Evolutionary conservation across 2,888 invertebrate species (phyloP), one percentile per base, ranked within the genome.

Genomic region (Polyommatus icarus): DNA sequence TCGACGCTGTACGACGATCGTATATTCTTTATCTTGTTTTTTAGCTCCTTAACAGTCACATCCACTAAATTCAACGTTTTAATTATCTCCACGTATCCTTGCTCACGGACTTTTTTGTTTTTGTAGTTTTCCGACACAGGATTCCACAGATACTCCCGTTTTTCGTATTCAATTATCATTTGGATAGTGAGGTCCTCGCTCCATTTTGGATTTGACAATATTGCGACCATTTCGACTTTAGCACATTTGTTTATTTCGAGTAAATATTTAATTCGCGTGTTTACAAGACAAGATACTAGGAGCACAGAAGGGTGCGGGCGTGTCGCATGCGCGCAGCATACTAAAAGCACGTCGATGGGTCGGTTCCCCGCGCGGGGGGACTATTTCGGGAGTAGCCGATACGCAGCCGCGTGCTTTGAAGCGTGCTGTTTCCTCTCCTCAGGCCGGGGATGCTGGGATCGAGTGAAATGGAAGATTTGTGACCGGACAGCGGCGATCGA

Each of bases 281-380:
- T 86, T 86, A 84, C 84, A 83, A 83, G 87, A 84, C 84, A 82
- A 78, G 83, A 84, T 88, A 91, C 89, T 83, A 89, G 90, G 91
- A 89, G 90, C 91, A 86, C 88, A 91, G 90, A 90, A 91, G 92
- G 90, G 92, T 93, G 94, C 94, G 93, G 92, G 93, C 93, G 91
- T 91, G 90, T 91, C 93, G 94, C 94, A 94, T 93, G 94, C 94
- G 94, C 93, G 93, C 92, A 94, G 94, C 94, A 94, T 92, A 94
- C 94, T 94, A 94, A 94, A 93, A 94, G 94, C 94, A 94, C 93
- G 94, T 93, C 93, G 93, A 92, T 93, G 92, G 91, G 86, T 88
- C 89, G 88, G 88, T 86, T 85, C 87, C 87, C 87, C 87, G 89
- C 88, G 90, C 88, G 90, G 91, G 92, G 92, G 87, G 87, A 90